These are phyloP conservation scores for Myathropa florea DNA, from an alignment of 2,888 invertebrate species.

Conservation along the genomic window DNA sequence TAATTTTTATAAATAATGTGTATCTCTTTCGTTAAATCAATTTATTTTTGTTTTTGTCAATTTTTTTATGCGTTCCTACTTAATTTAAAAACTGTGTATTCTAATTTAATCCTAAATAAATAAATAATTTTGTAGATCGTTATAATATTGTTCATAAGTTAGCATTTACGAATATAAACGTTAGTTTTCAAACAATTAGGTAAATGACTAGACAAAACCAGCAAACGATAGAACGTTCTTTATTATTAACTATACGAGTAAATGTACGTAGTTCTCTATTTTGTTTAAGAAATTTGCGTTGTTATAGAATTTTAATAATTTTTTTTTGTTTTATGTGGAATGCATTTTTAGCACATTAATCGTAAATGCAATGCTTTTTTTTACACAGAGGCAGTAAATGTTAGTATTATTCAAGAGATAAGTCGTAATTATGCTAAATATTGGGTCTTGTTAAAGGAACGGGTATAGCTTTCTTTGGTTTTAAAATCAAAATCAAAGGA, in stretches of 20 bases:
- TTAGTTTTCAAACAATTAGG: constrained; percentile 23
- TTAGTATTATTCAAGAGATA: constrained; percentile 39
- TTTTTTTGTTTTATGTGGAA: constrained; percentile 34
- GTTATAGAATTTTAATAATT: neutral
- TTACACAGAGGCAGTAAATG: constrained; percentile 55
- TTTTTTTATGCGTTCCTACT: constrained; percentile 5
- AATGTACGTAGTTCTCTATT: neutral
- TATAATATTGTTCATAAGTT: neutral
- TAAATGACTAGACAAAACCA: constrained; percentile 67
- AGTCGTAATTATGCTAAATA: constrained; percentile 6
- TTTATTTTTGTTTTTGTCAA: constrained; percentile 5
- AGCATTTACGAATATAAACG: constrained; percentile 5
- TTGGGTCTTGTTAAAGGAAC: constrained; percentile 39
- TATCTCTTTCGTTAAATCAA: constrained; percentile 23
- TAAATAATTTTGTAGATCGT: constrained; percentile 29
- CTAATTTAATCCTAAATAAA: constrained; percentile 24
- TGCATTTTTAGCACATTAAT: constrained; percentile 46
- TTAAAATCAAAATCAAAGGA: neutral
- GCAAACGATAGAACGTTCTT: constrained; percentile 28
- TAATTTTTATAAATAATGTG: constrained; percentile 51
- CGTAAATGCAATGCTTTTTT: constrained; percentile 33
- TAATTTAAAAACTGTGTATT: constrained; percentile 13
- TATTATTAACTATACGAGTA: neutral
- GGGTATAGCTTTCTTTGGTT: constrained; percentile 50
- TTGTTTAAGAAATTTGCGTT: constrained; percentile 3